These are phyloP conservation scores for Epinephelus malabaricus DNA, from an alignment of 2,797 vertebrate genomes.

Conservation along the genomic window DNA sequence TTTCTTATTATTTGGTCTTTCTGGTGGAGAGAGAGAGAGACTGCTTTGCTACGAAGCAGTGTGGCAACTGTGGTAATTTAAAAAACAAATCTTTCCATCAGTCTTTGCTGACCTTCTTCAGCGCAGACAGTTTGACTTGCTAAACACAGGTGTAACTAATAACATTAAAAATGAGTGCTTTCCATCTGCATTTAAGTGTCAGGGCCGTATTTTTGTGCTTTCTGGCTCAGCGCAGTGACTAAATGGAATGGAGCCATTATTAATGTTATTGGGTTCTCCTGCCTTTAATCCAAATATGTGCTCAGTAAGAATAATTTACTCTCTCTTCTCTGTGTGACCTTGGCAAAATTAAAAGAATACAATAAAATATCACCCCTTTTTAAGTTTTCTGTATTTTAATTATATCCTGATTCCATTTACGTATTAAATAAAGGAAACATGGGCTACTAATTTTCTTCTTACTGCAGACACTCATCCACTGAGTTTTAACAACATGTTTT, in stretches of 20 bases:
- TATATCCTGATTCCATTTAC: neutral
- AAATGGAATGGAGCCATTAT: neutral
- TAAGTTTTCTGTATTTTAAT: neutral
- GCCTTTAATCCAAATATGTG: neutral
- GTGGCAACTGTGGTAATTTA: neutral
- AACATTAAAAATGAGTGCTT: neutral
- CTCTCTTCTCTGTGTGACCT: neutral
- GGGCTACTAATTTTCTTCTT: neutral
- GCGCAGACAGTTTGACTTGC: conserved; percentile 3
- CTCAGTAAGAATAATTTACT: neutral
- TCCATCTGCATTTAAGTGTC: neutral
- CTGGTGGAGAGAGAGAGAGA: neutral
- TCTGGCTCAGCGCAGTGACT: neutral
- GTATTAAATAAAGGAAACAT: neutral
- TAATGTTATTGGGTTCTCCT: neutral
- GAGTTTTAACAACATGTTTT: no score
- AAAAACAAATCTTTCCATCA: neutral
- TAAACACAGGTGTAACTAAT: neutral
- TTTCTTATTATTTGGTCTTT: neutral
- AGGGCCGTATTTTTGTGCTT: neutral
- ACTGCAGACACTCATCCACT: neutral
- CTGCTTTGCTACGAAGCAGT: neutral
- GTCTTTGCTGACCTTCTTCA: neutral
- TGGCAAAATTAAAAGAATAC: neutral
- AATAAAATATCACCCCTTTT: no score